Base-by-base conservation (phyloP, 2,888 invertebrate genomes). In the Formica aserva region DNA sequence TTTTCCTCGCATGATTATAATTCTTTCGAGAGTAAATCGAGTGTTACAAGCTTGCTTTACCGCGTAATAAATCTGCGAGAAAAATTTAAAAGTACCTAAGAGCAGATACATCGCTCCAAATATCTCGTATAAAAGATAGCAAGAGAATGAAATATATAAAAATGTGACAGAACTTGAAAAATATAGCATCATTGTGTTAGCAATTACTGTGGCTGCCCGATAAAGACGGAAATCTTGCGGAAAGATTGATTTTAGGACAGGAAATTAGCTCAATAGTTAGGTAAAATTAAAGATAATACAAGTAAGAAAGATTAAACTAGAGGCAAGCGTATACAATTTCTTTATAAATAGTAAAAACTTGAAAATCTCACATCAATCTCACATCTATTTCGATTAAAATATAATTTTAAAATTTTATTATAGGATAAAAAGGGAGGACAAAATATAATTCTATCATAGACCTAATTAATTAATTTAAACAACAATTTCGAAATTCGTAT, bases 141-240 rank as follows among this genome's bases (percentile, higher is more conserved):
- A 22, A 62, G 32, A 22, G 5, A 55, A 26, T 26, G 38, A 76
- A 35, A 26, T 60, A 29, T 15, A 41, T 15, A 63, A 0, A 18
- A 26, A 35, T 76, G 29, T 55, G 18, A 38, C 18, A n/a, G 55
- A 77, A 35, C 11, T 6, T 35, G 29, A 55, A 18, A 38, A 74
- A 38, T 8, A n/a, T 2, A 52, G n/a, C 52, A n/a, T n/a, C n/a
- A n/a, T n/a, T 55, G 29, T 15, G 32, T 1, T 8, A 63, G 6
- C 18, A 60, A 82, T 77, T 41, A 41, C 45, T 69, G 69, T 78
- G 78, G 78, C 78, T 78, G 78, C 45, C 69, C 60, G 69, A 71
- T 78, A 26, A 26, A 63, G 13, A 41, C 18, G 13, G 41, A 18
- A 76, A 66, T 22, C 45, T 29, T 3, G 45, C 22, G 9, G 18